Evolutionary conservation across 2,888 invertebrate genomes (phyloP), one percentile per base, ranked within the genome.

Genomic region (Cactoblastis cactorum): DNA sequence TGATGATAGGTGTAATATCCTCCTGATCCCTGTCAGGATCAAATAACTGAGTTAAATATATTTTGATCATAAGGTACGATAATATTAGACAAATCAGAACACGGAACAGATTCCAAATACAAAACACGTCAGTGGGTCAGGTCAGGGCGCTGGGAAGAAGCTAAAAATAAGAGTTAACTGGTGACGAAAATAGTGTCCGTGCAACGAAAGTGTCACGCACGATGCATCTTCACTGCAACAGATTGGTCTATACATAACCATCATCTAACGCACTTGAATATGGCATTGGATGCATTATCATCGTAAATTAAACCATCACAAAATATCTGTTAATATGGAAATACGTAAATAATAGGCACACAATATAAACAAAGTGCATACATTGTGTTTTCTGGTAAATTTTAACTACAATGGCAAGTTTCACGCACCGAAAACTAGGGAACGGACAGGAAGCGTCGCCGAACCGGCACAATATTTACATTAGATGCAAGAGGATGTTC

Each of bases 41-140:
- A n/a, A n/a, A n/a, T n/a, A n/a, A n/a, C n/a, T n/a, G n/a, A n/a
- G n/a, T n/a, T n/a, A n/a, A n/a, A n/a, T n/a, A n/a, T n/a, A n/a
- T n/a, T n/a, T n/a, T n/a, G n/a, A 32, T 2, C 9, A 9, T 32
- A 32, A 32, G 28, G 5, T 19, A 47, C 51, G 57, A 61, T 63
- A 65, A 69, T 73, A 74, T 80, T 77, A 77, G 68, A 63, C 57
- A 53, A 67, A 57, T 65, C 71, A 73, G 71, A 75, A 73, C 57
- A 59, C 57, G 56, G 56, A 67, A 69, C 70, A 59, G 67, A 74
- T 67, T 74, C 71, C 69, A 76, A 78, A 76, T 75, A 80, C 79
- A 77, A 74, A 70, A 64, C 72, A 71, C 72, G 73, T 65, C 77
- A 84, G 70, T 87, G 75, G 83, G 85, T 86, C 83, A 86, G 83